Conservation (phyloP, 2,888 invertebrate genomes). For the Cynaeus angustus region DNA sequence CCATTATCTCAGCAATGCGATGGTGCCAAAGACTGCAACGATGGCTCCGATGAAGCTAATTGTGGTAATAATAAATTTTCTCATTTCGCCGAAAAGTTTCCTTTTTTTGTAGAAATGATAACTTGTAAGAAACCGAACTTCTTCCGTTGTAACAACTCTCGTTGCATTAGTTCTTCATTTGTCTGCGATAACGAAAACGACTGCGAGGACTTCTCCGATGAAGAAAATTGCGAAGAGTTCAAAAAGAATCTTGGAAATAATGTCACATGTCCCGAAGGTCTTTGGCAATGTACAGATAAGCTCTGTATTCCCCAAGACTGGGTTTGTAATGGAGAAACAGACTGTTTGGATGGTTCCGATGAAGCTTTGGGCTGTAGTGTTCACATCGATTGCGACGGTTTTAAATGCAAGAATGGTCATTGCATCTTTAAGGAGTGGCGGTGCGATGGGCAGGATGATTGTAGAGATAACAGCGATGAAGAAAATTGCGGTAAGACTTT, state of each 20-base stretch:
- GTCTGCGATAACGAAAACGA: conserved; percentile 69
- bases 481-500: conserved; percentile 73
- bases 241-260: conserved; percentile 48
- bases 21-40: conserved; percentile 59
- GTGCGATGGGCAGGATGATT: conserved; percentile 76
- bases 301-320: conserved; percentile 64
- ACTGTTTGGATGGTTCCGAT: conserved; percentile 70
- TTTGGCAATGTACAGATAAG: conserved; percentile 67
- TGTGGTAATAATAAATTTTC: conserved; percentile 65
- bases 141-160: conserved; percentile 66
- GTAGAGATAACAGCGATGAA: conserved; percentile 76
- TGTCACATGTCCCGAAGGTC: conserved; percentile 60
- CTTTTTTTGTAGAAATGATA: conserved; percentile 58
- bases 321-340: conserved; percentile 69
- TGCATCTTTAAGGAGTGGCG: conserved; percentile 74
- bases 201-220: conserved; percentile 71
- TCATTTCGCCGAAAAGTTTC: too few relatives aligned
- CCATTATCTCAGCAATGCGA: conserved; percentile 58
- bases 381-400: conserved; percentile 75
- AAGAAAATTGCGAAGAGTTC: conserved; percentile 64
- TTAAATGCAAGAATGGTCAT: conserved; percentile 75
- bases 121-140: conserved; percentile 63
- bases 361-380: conserved; percentile 70
- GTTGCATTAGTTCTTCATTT: conserved; percentile 66
- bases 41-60: conserved; percentile 62